These are phyloP conservation scores for Tokudaia tokunoshimensis DNA, from an alignment of 2,797 vertebrate species.

Conservation along the genomic window DNA sequence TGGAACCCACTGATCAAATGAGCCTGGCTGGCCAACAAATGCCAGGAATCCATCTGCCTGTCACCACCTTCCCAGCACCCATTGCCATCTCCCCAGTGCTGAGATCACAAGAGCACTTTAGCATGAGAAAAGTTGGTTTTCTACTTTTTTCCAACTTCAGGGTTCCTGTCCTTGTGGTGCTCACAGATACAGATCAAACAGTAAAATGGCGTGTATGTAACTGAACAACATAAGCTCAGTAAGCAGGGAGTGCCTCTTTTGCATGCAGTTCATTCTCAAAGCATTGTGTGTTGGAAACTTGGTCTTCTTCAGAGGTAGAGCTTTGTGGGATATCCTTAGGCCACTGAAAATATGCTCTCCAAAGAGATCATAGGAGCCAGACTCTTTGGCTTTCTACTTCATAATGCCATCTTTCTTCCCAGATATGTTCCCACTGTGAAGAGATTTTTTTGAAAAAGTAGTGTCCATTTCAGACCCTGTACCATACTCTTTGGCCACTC, in stretches of 20 bases:
- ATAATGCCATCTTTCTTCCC: background rate
- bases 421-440: background rate
- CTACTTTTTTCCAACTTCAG: background rate
- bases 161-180: background rate
- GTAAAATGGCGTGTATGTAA: background rate
- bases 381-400: background rate
- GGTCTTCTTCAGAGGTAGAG: background rate
- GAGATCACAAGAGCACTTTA: background rate
- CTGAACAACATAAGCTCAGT: background rate
- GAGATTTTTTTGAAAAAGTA: no score
- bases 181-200: background rate
- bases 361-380: background rate
- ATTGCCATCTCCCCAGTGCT: background rate
- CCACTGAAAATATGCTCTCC: background rate
- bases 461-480: no score
- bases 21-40: background rate
- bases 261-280: background rate
- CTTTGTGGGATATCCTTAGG: background rate
- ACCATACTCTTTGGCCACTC: background rate
- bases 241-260: background rate
- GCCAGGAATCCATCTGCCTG: background rate
- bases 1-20: background rate
- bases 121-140: background rate
- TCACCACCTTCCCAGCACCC: background rate
- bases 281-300: background rate